Evolutionary conservation across 2,797 vertebrate species (phyloP).

Genomic region (Hydrocynus forskahlii): DNA sequence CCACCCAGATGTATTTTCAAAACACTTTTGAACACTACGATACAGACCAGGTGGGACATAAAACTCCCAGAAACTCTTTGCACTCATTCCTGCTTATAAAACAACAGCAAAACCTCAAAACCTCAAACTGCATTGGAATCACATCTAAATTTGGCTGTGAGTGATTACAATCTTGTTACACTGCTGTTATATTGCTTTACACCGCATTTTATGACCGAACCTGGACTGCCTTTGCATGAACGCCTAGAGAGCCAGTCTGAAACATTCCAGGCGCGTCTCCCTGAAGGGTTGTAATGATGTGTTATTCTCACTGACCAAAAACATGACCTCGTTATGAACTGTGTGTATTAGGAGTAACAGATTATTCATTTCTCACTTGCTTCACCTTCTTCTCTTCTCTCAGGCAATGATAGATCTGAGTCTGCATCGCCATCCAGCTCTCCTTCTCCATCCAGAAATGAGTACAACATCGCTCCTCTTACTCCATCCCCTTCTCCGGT

Average conservation of each 20-base stretch:
- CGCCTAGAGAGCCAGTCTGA: background rate
- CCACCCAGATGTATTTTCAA: too few relatives aligned
- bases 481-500: slow-evolving; percentile 88
- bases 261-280: background rate
- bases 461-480: slow-evolving; percentile 91
- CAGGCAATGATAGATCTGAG: slow-evolving; percentile 72
- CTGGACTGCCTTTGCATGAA: background rate
- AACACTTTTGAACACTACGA: too few relatives aligned
- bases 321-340: slow-evolving; percentile 12
- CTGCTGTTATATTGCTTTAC: background rate
- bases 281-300: slow-evolving; percentile 2
- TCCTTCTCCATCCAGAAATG: slow-evolving; percentile 79
- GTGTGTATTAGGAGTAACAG: background rate
- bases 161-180: background rate
- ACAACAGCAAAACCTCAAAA: background rate
- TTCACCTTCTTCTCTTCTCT: slow-evolving; percentile 22
- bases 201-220: background rate
- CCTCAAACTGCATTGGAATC: background rate
- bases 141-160: background rate
- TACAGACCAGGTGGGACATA: too few relatives aligned
- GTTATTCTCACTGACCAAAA: background rate
- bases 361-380: background rate
- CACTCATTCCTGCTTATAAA: too few relatives aligned
- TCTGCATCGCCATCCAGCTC: slow-evolving; percentile 78
- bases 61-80: too few relatives aligned